Evolutionary conservation across 2,888 invertebrate genomes (phyloP), one percentile per base, ranked within the genome.

Genomic region (Melanotus villosus): DNA sequence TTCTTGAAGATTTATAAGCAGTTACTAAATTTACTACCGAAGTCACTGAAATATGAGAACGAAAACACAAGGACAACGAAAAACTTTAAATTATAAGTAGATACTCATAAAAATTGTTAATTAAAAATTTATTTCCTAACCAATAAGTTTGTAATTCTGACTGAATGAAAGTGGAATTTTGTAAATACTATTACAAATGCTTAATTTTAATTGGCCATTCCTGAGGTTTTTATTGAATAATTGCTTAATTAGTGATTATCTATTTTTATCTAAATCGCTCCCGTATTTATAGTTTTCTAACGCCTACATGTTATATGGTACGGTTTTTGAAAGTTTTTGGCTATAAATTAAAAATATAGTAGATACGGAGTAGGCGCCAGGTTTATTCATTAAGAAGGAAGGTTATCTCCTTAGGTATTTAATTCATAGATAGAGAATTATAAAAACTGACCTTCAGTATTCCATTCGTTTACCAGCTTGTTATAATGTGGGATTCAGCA

Each of bases 201-300:
- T 7, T 7, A 16, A 41, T 14, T 52, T 52, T 52, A 52, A 52
- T 52, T 52, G 52, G 52, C 16, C 10, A 32, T 32, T 32, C 16
- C 14, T 52, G 52, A 10, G 9, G 10, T 26, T 21, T 21, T 32
- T 32, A 52, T 52, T 52, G 52, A 52, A 52, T 26, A 52, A 52
- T 52, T 52, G 32, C 52, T 52, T 52, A 52, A 52, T 52, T 52
- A 52, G 34, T 30, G 52, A 7, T 32, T 32, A 52, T 52, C 52
- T 18, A 16, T 12, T 16, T 52, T 30, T 52, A 52, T 52, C 52
- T 52, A 52, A 52, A 52, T 52, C 32, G 18, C 52, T 18, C 18
- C 26, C 26, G 52, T 32, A 52, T 12, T 32, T 30, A 52, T 32
- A 52, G 52, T 32, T 32, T 10, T 2, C 16, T 7, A 32, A 30